Percentiles rank a stretch among this genome's conserved stretches.
Conservation (phyloP, 1,140 invertebrate species). For the Philotrypesis tridentata region DNA sequence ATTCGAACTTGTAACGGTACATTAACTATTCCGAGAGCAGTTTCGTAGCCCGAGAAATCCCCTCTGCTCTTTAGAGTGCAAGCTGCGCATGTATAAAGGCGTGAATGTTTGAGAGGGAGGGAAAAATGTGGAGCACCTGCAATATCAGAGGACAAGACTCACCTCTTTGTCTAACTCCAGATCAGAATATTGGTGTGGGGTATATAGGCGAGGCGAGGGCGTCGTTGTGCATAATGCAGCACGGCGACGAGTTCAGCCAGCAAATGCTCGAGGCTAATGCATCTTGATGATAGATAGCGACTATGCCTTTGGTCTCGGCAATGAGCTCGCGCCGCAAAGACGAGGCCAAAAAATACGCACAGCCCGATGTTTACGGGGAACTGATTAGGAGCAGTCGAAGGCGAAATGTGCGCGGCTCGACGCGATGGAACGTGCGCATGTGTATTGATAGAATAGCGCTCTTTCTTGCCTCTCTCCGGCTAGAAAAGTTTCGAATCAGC, state of each 20-base stretch:
- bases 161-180: neutral
- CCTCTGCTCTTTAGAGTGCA: too few species aligned
- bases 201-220: constrained; percentile 44
- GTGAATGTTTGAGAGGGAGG: too few species aligned
- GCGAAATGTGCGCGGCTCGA: neutral
- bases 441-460: too few species aligned
- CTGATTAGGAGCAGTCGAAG: neutral
- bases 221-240: constrained; percentile 71
- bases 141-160: too few species aligned
- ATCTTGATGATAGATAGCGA: constrained; percentile 74
- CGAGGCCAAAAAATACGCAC: constrained; percentile 56
- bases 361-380: neutral
- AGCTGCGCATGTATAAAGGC: too few species aligned
- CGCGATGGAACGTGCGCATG: neutral
- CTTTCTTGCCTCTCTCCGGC: too few species aligned
- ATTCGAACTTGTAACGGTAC: neutral
- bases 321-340: constrained; percentile 57
- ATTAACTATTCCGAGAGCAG: too few species aligned
- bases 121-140: neutral
- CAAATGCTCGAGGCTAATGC: constrained; percentile 73
- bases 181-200: constrained; percentile 53
- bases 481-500: neutral
- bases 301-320: constrained; percentile 72
- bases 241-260: constrained; percentile 67
- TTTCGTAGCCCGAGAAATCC: too few species aligned